A percentile compares a stretch with the other conserved stretches of the same genome.
Evolutionary conservation across 2,888 invertebrate species (phyloP).

Genomic region (Drosophila nr. fundita): DNA sequence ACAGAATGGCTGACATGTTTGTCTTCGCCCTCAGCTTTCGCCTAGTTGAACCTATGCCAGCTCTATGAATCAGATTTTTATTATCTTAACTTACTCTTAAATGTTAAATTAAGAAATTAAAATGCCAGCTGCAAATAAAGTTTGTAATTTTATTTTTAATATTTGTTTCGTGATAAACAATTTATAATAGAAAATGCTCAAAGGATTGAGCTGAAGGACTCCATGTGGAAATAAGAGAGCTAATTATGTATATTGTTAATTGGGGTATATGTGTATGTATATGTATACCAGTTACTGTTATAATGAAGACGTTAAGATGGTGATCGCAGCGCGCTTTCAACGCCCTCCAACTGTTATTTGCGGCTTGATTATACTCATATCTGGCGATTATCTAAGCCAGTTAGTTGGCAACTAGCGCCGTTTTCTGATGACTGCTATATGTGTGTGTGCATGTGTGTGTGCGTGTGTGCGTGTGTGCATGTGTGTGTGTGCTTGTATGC

Average conservation of each 20-base stretch:
- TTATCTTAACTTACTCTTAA: not conserved
- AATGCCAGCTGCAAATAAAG: not conserved
- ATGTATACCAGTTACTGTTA: not conserved
- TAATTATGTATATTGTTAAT: not conserved
- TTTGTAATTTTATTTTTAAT: not conserved
- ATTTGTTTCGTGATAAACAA: not conserved
- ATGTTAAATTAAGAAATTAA: not conserved
- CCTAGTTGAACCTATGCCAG: not conserved
- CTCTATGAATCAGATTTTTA: not conserved
- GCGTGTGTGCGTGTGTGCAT: conserved; percentile 19
- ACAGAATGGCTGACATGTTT: not conserved
- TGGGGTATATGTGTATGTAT: not conserved
- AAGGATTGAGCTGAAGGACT: not conserved
- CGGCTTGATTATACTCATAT: conserved; percentile 12
- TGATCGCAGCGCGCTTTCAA: conserved; percentile 10
- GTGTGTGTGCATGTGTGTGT: conserved; percentile 2
- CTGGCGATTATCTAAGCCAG: conserved; percentile 35
- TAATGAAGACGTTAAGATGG: not conserved
- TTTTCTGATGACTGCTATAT: conserved; percentile 22
- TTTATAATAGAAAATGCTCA: not conserved
- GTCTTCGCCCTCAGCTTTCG: not conserved
- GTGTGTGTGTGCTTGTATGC: conserved; percentile 15
- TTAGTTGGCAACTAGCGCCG: conserved; percentile 46
- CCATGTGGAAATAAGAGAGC: too few relatives aligned
- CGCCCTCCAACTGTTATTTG: conserved; percentile 22